Evolutionary conservation across 2,113 vertebrate species (phyloP).

Genomic region (Mustelus asterias): DNA sequence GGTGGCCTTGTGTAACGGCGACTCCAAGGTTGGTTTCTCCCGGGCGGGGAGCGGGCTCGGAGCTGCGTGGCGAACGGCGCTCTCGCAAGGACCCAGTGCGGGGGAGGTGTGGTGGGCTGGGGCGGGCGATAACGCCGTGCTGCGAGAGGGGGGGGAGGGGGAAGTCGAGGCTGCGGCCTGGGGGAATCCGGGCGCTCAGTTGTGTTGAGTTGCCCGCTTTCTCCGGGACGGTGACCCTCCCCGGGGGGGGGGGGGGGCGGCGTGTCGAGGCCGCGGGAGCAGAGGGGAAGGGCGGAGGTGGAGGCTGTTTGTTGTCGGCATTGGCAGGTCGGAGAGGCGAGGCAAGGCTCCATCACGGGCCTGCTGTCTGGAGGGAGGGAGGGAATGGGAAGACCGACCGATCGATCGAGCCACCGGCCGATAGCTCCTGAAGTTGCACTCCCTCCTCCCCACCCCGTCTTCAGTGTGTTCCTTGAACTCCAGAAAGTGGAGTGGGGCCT

Average conservation of each 20-base stretch:
- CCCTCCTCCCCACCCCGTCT: background rate
- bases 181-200: background rate
- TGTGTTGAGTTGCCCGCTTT: no score
- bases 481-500: background rate
- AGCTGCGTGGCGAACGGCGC: background rate
- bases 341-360: background rate
- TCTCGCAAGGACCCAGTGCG: background rate
- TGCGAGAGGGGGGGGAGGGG: background rate
- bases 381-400: background rate
- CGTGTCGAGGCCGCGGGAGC: background rate
- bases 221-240: background rate
- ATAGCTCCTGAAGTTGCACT: background rate
- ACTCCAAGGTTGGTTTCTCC: slow-evolving; percentile 82
- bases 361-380: background rate
- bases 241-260: no score
- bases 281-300: background rate
- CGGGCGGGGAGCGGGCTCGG: background rate
- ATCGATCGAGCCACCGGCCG: background rate
- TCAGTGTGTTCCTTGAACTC: background rate
- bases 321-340: background rate
- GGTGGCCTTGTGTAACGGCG: slow-evolving; percentile 95
- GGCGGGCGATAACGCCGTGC: background rate
- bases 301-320: background rate
- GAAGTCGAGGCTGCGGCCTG: slow-evolving; percentile 4
- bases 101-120: background rate